Evolutionary conservation across 2,797 vertebrate genomes (phyloP).

Genomic region (Rhinella marina): DNA sequence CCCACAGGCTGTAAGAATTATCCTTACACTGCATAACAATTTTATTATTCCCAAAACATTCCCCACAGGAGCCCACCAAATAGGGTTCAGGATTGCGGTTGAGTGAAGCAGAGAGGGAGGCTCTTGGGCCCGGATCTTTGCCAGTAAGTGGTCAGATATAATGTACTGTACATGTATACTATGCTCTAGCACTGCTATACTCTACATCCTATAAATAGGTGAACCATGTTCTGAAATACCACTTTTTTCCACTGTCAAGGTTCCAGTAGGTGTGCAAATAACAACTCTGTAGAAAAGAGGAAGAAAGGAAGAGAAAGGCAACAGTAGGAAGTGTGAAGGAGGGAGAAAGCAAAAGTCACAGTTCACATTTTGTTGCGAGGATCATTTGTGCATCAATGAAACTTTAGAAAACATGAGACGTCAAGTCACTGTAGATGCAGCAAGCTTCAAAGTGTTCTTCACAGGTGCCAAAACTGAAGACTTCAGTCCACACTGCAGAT

Average conservation of each 20-base stretch:
- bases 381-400: constrained; percentile 10
- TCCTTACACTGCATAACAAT: no score
- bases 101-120: neutral
- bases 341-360: constrained; percentile 14
- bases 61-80: no score
- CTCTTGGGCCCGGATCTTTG: neutral
- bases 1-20: neutral
- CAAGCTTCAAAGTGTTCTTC: neutral
- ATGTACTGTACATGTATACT: neutral
- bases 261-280: neutral
- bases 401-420: neutral
- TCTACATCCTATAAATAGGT: neutral
- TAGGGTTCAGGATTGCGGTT: neutral
- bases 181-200: neutral
- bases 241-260: constrained; percentile 20
- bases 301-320: constrained; percentile 4
- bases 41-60: no score
- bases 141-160: neutral
- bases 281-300: neutral
- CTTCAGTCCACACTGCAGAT: no score
- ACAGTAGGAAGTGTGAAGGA: constrained; percentile 6
- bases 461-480: neutral
- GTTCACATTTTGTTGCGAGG: neutral
- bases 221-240: neutral
- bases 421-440: neutral